Evolutionary conservation across 2,888 invertebrate genomes (phyloP), one percentile per base, ranked within the genome.

Genomic region (Drepanosiphum platanoidis): DNA sequence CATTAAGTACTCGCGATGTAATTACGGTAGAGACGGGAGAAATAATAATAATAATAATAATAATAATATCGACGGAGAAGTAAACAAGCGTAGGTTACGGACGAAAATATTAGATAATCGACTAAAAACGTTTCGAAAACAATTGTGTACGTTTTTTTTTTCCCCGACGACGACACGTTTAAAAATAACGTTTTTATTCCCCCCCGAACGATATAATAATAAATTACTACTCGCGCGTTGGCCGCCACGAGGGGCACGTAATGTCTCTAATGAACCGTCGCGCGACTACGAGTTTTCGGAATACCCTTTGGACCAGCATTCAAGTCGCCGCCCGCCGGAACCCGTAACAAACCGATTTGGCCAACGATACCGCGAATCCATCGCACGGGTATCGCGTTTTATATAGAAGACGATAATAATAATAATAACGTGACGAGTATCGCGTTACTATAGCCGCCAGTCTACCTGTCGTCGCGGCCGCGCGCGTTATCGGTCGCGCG

Each of bases 271-370:
- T 72, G 42, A 72, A 46, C 46, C 27, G 39, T 8, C 52, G 27
- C 32, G 18, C 18, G 30, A n/a, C n/a, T 11, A 13, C 13, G 27
- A 22, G 58, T 71, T 42, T 42, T 42, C 42, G 42, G 42, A 30
- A 4, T 46, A 46, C 8, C 46, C 75, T 75, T 75, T 75, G 46
- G 13, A 52, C 75, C 78, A 78, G 78, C 78, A 64, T 78, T 78
- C 64, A 78, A 78, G 78, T 78, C 78, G 30, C 78, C 64, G 72
- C 30, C 8, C 7, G 15, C 11, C 58, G 58, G n/a, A n/a, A n/a
- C n/a, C n/a, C n/a, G n/a, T n/a, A n/a, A n/a, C n/a, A n/a, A n/a
- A n/a, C n/a, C n/a, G n/a, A n/a, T n/a, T n/a, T n/a, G n/a, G n/a
- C n/a, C n/a, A n/a, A n/a, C n/a, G n/a, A n/a, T n/a, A n/a, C n/a